phyloP scores from a whole-genome alignment of 2,797 vertebrate species.

The Eospalax fontanierii region DNA sequence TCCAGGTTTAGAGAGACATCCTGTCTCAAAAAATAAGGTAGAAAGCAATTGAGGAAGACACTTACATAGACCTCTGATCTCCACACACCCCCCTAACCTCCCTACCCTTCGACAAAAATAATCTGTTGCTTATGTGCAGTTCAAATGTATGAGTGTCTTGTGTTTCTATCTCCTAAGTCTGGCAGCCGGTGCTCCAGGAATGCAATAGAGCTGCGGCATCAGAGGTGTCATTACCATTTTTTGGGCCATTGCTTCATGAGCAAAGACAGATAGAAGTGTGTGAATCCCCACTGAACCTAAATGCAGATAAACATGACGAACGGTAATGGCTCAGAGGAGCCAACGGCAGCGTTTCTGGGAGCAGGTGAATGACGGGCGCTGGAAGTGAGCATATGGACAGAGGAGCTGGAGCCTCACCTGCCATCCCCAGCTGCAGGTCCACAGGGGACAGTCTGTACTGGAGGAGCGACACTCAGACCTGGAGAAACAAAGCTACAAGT shows the following conservation, averaged over 20 bases:
- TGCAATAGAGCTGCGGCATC: background rate
- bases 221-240: conserved; percentile 84
- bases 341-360: conserved; percentile 26
- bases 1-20: background rate
- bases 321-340: conserved; percentile 70
- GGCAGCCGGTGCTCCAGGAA: background rate
- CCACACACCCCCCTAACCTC: background rate
- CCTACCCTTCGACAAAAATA: background rate
- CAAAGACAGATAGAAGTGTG: conserved; percentile 79
- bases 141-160: background rate
- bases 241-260: conserved; percentile 85
- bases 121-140: background rate
- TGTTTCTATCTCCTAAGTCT: conserved; percentile 4
- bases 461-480: background rate
- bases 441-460: background rate
- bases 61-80: background rate
- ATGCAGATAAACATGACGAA: conserved; percentile 82
- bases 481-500: background rate
- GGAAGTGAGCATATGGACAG: conserved; percentile 9
- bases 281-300: conserved; percentile 80
- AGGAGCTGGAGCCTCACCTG: conserved; percentile 20
- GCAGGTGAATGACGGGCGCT: conserved; percentile 56
- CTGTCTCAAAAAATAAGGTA: background rate
- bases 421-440: background rate
- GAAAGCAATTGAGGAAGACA: background rate